Base-by-base conservation (phyloP, 1,140 invertebrate genomes). In the Calliphora vicina region DNA sequence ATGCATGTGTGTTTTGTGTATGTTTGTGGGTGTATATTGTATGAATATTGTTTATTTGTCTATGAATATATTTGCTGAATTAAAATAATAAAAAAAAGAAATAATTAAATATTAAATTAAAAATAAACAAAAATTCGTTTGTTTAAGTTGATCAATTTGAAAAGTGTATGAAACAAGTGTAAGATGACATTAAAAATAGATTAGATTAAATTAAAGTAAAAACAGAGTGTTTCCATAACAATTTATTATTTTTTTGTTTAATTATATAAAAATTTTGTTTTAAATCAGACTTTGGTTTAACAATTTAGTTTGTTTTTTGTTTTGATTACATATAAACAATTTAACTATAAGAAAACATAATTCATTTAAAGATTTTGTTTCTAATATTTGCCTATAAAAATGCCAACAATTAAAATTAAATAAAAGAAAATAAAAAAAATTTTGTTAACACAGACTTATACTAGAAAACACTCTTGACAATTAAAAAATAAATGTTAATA, bases 271-370 rank as follows among this genome's bases (percentile, higher is more conserved):
- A 61, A 78, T 72, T 80, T 83, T 57, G 71, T 67, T 57, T 82
- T 43, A 76, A 76, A 61, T 81, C 80, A 67, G 61, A 81, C 80
- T 61, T 81, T 81, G 61, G 61, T 81, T 81, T 81, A 67, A 81
- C 45, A 81, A 71, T 71, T 81, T 57, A 67, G 80, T 61, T 80
- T 80, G 35, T 35, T 15, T 80, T 67, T 78, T 78, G 29, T 43
- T 78, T 42, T 78, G 43, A 78, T 78, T 78, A n/a, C 35, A 35
- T 74, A 43, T 78, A 78, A 78, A n/a, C 17, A 78, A 78, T 78
- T 78, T 43, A 45, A 23, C 35, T 23, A 42, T 23, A 78, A 20
- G 29, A 35, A 78, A 78, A 78, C 1, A 78, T 78, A 78, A 78
- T 45, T 78, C 43, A 23, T 67, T 67, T 67, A 67, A 67, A 67